Base-by-base conservation (phyloP, 1,140 invertebrate genomes). In the Nixonia krombeini region DNA sequence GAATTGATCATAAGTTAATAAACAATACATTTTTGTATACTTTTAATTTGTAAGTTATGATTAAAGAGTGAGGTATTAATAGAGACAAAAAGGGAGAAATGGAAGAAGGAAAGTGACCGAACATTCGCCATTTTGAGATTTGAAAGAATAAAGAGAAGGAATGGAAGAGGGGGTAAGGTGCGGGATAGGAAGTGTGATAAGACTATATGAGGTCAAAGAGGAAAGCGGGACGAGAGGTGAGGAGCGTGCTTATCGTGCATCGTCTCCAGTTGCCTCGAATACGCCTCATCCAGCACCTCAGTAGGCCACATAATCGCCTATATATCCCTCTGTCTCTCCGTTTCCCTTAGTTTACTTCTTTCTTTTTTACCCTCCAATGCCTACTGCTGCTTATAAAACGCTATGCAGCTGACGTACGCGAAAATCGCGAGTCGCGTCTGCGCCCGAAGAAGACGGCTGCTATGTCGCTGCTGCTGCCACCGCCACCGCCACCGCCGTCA, bases 231-330 rank as follows among this genome's bases (percentile, higher is more conserved):
- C 71, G 37, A 17, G 13, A 57, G 56, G 59, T 61, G 42, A 64
- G 59, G 74, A 80, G 76, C 81, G 82, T 84, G 82, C 82, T 85
- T 85, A 85, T 85, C 83, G 76, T 80, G 80, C 81, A 84, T 84
- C 81, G 82, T 80, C 76, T 79, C 75, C 55, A 82, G 72, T 76
- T 76, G 77, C 68, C 74, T 78, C 74, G 45, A 71, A 69, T 53
- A 21, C 16, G 25, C 47, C 47, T 44, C 38, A 44, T 18, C 40
- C 47, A 33, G 31, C 31, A 68, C 68, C 72, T 71, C 59, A 62
- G 64, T 65, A 68, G 59, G 59, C 69, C 58, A 68, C 65, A 68
- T 58, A 68, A 59, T 50, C 64, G 40, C 55, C 66, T 63, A 52
- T 49, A 55, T 55, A 59, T 59, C 59, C 31, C 51, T 61, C 52